Percentiles rank a stretch among this genome's conserved stretches.
phyloP scores from a whole-genome alignment of 2,888 invertebrate species.

The Diaprepes abbreviatus region DNA sequence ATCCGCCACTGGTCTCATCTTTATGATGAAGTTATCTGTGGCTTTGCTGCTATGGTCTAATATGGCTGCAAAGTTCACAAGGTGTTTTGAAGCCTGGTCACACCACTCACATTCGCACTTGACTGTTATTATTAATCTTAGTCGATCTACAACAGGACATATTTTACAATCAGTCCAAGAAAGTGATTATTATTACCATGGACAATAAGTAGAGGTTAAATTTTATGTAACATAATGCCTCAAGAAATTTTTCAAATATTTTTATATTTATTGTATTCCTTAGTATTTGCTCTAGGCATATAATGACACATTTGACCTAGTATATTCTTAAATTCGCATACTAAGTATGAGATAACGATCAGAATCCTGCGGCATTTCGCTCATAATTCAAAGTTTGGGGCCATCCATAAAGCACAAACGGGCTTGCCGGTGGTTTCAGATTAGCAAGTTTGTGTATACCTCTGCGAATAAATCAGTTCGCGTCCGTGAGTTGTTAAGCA shows the following conservation, averaged over 20 bases:
- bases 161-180: neutral
- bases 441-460: conserved; percentile 26
- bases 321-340: conserved; percentile 12
- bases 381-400: conserved; percentile 31
- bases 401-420: conserved; percentile 31
- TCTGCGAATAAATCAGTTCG: conserved; percentile 30
- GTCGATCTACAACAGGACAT: neutral
- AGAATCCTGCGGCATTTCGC: conserved; percentile 22
- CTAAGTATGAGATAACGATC: conserved; percentile 17
- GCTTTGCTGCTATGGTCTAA: too few species aligned
- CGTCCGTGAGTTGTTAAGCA: conserved; percentile 22
- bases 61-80: too few species aligned
- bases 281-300: conserved; percentile 8
- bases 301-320: conserved; percentile 9
- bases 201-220: neutral
- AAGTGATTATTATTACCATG: neutral
- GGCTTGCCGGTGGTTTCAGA: conserved; percentile 25
- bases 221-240: neutral
- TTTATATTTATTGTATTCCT: conserved; percentile 1
- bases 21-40: too few species aligned
- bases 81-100: too few species aligned
- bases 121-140: too few species aligned
- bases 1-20: too few species aligned
- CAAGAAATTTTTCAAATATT: neutral
- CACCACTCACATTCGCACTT: too few species aligned